Evolutionary conservation across 2,797 vertebrate genomes (phyloP), one percentile per base, ranked within the genome.

Genomic region (Gallirallus australis): DNA sequence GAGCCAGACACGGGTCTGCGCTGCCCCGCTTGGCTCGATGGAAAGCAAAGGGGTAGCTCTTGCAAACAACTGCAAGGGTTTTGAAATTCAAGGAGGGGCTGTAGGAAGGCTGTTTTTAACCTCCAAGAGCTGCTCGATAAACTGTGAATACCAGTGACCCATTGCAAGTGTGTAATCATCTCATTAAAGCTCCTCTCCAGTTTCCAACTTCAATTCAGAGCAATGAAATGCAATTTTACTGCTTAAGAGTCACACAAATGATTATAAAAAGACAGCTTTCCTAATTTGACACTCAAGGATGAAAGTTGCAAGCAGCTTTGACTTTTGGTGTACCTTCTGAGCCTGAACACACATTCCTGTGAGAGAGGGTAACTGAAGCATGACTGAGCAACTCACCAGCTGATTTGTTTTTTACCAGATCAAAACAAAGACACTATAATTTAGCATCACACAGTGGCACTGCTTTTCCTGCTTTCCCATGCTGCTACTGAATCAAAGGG

Each of bases 61-160:
- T 68, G 48, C 50, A 78, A 77, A 76, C 52, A 59, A 23, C 33
- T 40, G 11, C 13, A 75, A 39, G 15, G 17, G 33, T 47, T 93
- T 54, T 88, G 66, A 83, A 94, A 86, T 57, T 59, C 52, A 73
- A 85, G 56, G 19, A 91, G 42, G 37, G 42, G 40, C 68, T 91
- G 45, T 28, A 87, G 6, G 30, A 77, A 71, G 14, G 27, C 61
- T 68, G 20, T 6, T 87, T 91, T 66, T 50, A 83, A 93, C 14
- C 47, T 47, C 47, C 20, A 89, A 31, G 48, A 80, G 18, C 50
- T 89, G n/a, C 53, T 53, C 30, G 28, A 27, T 30, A 68, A 80
- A 7, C n/a, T 83, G 39, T 37, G 75, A 71, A 70, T 64, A 69
- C 52, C 64, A 80, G 12, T 7, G 28, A 77, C 37, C 30, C 75